Evolutionary conservation across 2,888 invertebrate species (phyloP).

Genomic region (Hemistola chrysoprasaria): DNA sequence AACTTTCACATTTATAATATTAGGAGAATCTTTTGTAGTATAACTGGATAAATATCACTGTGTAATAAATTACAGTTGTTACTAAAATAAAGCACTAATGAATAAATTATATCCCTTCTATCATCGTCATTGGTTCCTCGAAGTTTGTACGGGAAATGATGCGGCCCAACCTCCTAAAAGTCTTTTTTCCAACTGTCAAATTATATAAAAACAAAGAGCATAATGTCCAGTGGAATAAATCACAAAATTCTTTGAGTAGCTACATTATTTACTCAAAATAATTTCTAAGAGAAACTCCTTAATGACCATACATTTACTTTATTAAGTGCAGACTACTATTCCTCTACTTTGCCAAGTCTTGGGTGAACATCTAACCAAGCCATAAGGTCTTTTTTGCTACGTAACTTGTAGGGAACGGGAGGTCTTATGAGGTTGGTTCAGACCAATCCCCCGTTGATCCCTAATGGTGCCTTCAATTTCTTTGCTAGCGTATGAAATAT

Average conservation of each 20-base stretch:
- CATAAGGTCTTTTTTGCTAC: slow-evolving; percentile 4
- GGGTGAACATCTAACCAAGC: slow-evolving; percentile 17
- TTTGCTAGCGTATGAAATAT: slow-evolving; percentile 47
- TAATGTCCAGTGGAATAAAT: too few relatives aligned
- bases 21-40: too few relatives aligned
- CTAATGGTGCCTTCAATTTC: slow-evolving; percentile 42
- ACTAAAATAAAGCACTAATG: too few relatives aligned
- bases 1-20: too few relatives aligned
- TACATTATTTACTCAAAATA: slow-evolving; percentile 7
- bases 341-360: slow-evolving; percentile 25
- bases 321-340: slow-evolving; percentile 31
- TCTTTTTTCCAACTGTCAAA: neutral
- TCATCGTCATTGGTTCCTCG: too few relatives aligned
- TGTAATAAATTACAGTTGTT: too few relatives aligned
- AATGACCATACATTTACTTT: slow-evolving; percentile 26
- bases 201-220: slow-evolving; percentile 1
- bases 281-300: slow-evolving; percentile 17
- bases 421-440: slow-evolving; percentile 9
- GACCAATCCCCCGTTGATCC: slow-evolving; percentile 28
- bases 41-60: too few relatives aligned
- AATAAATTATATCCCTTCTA: too few relatives aligned
- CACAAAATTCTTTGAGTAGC: too few relatives aligned
- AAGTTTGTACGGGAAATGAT: too few relatives aligned
- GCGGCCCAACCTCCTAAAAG: too few relatives aligned
- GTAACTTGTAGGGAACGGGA: neutral